Conservation (phyloP, 2,113 vertebrate genomes). For the Ariopsis seemanni region DNA sequence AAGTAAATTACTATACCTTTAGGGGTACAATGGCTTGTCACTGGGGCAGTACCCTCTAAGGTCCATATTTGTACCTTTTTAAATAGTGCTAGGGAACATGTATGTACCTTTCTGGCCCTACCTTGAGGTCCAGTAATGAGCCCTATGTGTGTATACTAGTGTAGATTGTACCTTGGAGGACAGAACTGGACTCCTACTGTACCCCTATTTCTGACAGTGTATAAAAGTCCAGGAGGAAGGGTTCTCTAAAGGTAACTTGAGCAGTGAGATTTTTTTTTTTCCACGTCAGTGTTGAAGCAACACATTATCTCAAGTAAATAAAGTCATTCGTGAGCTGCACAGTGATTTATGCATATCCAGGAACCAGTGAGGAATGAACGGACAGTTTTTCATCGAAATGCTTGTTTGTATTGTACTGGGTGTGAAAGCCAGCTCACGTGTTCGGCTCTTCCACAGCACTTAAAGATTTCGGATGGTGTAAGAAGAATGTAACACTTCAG, state of each 20-base stretch:
- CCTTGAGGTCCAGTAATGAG: too few relatives aligned
- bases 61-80: too few relatives aligned
- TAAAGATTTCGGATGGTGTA: not conserved
- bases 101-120: too few relatives aligned
- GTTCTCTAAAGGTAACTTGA: not conserved
- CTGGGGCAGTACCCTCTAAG: too few relatives aligned
- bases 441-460: not conserved
- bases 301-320: not conserved
- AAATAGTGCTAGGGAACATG: too few relatives aligned
- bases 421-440: not conserved
- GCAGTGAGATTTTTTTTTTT: not conserved
- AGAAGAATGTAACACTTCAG: not conserved
- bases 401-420: too few relatives aligned
- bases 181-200: too few relatives aligned
- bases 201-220: not conserved
- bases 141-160: too few relatives aligned
- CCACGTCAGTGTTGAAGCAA: not conserved
- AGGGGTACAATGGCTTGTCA: too few relatives aligned
- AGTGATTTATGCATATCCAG: not conserved
- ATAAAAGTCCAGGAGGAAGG: constrained; percentile 60
- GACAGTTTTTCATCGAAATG: too few relatives aligned
- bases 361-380: not conserved
- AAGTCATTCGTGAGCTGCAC: not conserved
- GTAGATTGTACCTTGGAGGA: too few relatives aligned
- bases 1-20: too few relatives aligned